Conservation (phyloP, 2,888 invertebrate species). For the Eupeodes luniger region DNA sequence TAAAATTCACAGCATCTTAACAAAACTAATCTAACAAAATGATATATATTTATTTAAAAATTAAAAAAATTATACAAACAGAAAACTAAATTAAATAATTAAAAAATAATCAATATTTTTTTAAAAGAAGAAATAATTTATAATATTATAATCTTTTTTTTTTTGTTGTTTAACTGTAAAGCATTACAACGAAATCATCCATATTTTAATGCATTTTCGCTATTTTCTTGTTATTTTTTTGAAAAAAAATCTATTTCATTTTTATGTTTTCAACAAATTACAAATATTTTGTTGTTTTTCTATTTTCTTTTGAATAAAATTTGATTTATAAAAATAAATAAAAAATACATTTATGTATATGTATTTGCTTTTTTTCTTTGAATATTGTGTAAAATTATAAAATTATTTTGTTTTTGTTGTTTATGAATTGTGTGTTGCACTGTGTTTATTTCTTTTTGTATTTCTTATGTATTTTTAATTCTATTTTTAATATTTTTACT, state of each 20-base stretch:
- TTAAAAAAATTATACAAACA: conserved; percentile 47
- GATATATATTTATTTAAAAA: conserved; percentile 31
- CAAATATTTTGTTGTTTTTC: conserved; percentile 4
- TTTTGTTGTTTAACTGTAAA: conserved; percentile 33
- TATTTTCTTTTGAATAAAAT: conserved; percentile 49
- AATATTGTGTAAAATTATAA: conserved; percentile 55
- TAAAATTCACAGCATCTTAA: conserved; percentile 76
- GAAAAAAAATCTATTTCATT: conserved; percentile 11
- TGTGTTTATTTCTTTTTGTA: conserved; percentile 65
- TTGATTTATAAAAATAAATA: conserved; percentile 64
- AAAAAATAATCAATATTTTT: conserved; percentile 26
- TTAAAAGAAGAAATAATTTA: conserved; percentile 25
- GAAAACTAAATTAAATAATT: conserved; percentile 39
- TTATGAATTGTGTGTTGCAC: conserved; percentile 66
- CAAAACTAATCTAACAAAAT: conserved; percentile 64
- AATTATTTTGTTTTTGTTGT: conserved; percentile 24
- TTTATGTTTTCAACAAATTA: conserved; percentile 14
- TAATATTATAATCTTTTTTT: conserved; percentile 4
- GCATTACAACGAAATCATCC: conserved; percentile 58
- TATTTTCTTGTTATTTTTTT: neutral
- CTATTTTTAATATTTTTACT: conserved; percentile 66
- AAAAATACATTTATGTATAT: conserved; percentile 55
- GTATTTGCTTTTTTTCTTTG: conserved; percentile 14
- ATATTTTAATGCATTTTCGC: conserved; percentile 52
- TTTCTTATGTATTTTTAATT: conserved; percentile 56